Base-by-base conservation (phyloP, 2,888 invertebrate species). In the Coelinius sp. region DNA sequence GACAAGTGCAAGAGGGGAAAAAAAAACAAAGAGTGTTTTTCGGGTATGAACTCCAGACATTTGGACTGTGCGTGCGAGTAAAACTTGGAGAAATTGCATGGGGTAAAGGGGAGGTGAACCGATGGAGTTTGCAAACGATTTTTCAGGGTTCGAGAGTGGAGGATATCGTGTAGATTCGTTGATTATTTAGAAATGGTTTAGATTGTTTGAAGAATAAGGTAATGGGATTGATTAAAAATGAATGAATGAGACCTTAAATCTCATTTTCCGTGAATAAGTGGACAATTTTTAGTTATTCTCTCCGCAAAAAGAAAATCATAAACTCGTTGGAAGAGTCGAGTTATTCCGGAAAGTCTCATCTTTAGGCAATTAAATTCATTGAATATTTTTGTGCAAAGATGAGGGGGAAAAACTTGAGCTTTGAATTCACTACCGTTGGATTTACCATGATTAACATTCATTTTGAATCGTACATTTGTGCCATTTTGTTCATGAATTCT, bases 41-140 rank as follows among this genome's bases (percentile, higher is more conserved):
- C 25, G 22, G 53, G 22, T n/a, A 22, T 22, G 25, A 53, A 76
- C 77, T n/a, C 78, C 81, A 81, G 81, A 80, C 80, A 81, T 81
- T 81, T 79, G 81, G 78, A 52, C 52, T 41, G 53, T 53, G 53
- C 53, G 53, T 53, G 53, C n/a, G 20, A 22, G 20, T 20, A 2
- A 7, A 22, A 20, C 24, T 22, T 20, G 22, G 0, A 35, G 7
- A 22, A 52, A 22, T 52, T 7, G 0, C 7, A 7, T 52, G 22
- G 52, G 0, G 4, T 2, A 5, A 10, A 10, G 52, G 20, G 24
- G 8, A 22, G 1, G 12, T 41, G 41, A 41, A 7, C 6, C 35
- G 7, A 7, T 35, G 35, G 35, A 35, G 35, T 35, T 41, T n/a
- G 41, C n/a, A n/a, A 41, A 41, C n/a, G 35, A 10, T 35, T 41